Percentiles rank a stretch among this genome's conserved stretches.
Conservation (phyloP, 2,113 vertebrate species). For the Alosa alosa region DNA sequence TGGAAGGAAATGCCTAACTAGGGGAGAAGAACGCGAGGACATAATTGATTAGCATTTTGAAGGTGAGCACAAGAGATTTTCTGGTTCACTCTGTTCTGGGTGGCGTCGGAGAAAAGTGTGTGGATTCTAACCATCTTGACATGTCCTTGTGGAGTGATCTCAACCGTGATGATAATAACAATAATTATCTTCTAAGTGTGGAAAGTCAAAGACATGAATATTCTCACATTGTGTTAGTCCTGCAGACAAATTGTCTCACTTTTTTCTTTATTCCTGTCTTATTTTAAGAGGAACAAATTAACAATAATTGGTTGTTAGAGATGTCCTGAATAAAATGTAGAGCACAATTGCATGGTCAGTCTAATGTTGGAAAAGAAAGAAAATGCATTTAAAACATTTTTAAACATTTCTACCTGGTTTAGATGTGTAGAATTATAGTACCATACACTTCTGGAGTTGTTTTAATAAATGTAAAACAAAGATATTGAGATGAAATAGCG, state of each 20-base stretch:
- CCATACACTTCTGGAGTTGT: background rate
- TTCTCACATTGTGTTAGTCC: slow-evolving; percentile 62
- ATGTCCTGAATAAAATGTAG: slow-evolving; percentile 46
- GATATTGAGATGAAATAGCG: slow-evolving; percentile 29
- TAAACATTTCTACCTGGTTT: background rate
- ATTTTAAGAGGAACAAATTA: slow-evolving; percentile 72
- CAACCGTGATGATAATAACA: slow-evolving; percentile 79
- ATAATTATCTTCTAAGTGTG: slow-evolving; percentile 79
- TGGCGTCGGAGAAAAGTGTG: slow-evolving; percentile 25
- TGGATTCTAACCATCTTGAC: slow-evolving; percentile 66
- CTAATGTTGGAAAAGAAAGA: slow-evolving; percentile 36
- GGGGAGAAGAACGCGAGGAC: slow-evolving; percentile 45
- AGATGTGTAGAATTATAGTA: background rate
- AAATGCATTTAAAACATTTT: background rate
- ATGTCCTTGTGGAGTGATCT: slow-evolving; percentile 77
- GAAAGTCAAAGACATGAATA: slow-evolving; percentile 73
- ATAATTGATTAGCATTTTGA: slow-evolving; percentile 69
- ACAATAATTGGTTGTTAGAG: slow-evolving; percentile 71
- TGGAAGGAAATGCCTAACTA: slow-evolving; percentile 1
- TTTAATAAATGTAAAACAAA: slow-evolving; percentile 41
- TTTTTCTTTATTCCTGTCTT: slow-evolving; percentile 44
- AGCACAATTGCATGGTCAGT: slow-evolving; percentile 33
- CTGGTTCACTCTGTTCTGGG: slow-evolving; percentile 49
- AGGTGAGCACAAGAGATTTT: slow-evolving; percentile 71
- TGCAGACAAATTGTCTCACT: slow-evolving; percentile 65